Base-by-base conservation (phyloP, 2,888 invertebrate genomes). In the Orthonevra nobilis region DNA sequence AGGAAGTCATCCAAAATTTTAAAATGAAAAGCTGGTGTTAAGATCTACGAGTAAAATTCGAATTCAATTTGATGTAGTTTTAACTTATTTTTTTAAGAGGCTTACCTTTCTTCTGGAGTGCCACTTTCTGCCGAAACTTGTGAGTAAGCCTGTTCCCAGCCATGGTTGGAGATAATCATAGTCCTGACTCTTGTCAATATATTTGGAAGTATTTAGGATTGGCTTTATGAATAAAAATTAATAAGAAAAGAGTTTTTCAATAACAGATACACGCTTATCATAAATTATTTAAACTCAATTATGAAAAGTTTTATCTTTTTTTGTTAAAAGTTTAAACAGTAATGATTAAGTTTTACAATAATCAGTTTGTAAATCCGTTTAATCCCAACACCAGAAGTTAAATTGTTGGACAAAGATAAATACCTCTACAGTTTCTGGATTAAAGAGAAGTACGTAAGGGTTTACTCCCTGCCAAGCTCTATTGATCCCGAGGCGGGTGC, bases 21-120 rank as follows among this genome's bases (percentile, higher is more conserved):
- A 85, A 93, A 93, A 87, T 93, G 93, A 86, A 93, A 93, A 3
- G 92, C 91, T 12, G 93, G 92, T 0, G 93, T 93, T 81, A 93
- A 86, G 82, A 93, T 90, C 89, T 89, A 81, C 2, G 58, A 15
- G 23, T 46, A 52, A n/a, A 6, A 5, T 15, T 7, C 34, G 23
- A 46, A 58, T 38, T 20, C 1, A 28, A 23, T 4, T 2, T 9
- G 14, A 9, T 17, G 12, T 9, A 34, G 46, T 30, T 20, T 9
- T 30, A 1, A 26, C 2, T n/a, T n/a, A 12, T 5, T 23, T 23
- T 23, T n/a, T n/a, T n/a, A n/a, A n/a, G n/a, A n/a, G n/a, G n/a
- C 9, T 82, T 82, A 89, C 89, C 87, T 92, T 92, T 82, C 93
- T 88, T 81, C 93, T 86, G 0, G 87, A 86, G 81, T 91, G 90